Evolutionary conservation across 2,888 invertebrate species (phyloP), one percentile per base, ranked within the genome.

Genomic region (Metellina segmentata): DNA sequence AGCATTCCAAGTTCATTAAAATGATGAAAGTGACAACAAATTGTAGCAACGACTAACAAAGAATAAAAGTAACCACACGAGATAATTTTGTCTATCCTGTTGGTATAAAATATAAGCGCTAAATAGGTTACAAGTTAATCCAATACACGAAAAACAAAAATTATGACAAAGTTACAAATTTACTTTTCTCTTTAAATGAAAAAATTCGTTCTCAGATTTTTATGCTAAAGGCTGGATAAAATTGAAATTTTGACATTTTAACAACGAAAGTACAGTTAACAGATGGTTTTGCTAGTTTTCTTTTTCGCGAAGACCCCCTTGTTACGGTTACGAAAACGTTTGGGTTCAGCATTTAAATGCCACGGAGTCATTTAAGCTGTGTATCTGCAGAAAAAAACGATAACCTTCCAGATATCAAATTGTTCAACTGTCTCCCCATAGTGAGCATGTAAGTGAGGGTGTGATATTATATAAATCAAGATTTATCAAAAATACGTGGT

Each of bases 271-370:
- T 51, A 81, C 8, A 7, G 34, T 52, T 82, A 72, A 52, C 82
- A 82, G 82, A 71, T 82, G 72, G 16, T 52, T 71, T 71, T 72
- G 71, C 51, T 52, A 13, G 72, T 82, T 72, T 72, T 51, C 48
- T 53, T 77, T 61, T 85, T 75, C 78, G 70, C 70, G 13, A 16
- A 53, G n/a, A n/a, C n/a, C n/a, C n/a, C n/a, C 11, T n/a, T 49
- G 75, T 75, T 75, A 88, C 75, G 61, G 88, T 81, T 81, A 81
- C 61, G 34, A 72, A 52, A 71, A 6, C 34, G 13, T 16, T 70
- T 72, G 19, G 48, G 48, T 61, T 61, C 48, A 49, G 74, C 34
- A 20, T n/a, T 70, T 70, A 86, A 86, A 86, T 78, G 85, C 85
- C 78, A 86, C 85, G 85, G 49, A 70, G 70, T 51, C 78, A 78